phyloP scores from a whole-genome alignment of 2,797 vertebrate species.

The Eremophila alpestris region DNA sequence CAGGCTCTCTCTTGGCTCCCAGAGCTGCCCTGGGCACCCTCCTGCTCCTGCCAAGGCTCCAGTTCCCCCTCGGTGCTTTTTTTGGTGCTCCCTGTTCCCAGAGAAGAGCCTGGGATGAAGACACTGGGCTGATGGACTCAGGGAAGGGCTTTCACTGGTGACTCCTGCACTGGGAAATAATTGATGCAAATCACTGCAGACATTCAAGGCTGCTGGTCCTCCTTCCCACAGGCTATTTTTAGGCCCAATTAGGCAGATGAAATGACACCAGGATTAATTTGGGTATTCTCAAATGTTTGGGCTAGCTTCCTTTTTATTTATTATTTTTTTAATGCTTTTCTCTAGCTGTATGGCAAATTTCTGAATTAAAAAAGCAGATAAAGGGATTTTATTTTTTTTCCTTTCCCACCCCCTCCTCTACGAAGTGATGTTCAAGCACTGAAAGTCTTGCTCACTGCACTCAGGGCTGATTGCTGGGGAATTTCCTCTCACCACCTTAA shows the following conservation, averaged over 20 bases:
- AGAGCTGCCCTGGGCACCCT: background rate
- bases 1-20: background rate
- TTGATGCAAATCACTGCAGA: constrained; percentile 31
- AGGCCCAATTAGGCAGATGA: background rate
- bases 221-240: constrained; percentile 39
- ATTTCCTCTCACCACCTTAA: constrained; percentile 43
- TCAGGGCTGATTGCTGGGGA: background rate
- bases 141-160: background rate
- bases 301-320: background rate
- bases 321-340: background rate
- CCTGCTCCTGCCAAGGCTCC: background rate
- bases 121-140: background rate
- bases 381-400: background rate
- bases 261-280: background rate
- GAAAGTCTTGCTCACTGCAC: background rate
- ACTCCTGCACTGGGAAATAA: background rate
- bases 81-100: background rate
- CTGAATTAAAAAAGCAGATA: background rate
- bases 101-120: background rate
- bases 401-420: background rate
- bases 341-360: background rate
- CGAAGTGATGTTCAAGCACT: background rate
- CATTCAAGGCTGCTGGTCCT: background rate
- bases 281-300: background rate
- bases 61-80: background rate